Conservation (phyloP, 1,140 invertebrate species). For the Caerostris darwini region DNA sequence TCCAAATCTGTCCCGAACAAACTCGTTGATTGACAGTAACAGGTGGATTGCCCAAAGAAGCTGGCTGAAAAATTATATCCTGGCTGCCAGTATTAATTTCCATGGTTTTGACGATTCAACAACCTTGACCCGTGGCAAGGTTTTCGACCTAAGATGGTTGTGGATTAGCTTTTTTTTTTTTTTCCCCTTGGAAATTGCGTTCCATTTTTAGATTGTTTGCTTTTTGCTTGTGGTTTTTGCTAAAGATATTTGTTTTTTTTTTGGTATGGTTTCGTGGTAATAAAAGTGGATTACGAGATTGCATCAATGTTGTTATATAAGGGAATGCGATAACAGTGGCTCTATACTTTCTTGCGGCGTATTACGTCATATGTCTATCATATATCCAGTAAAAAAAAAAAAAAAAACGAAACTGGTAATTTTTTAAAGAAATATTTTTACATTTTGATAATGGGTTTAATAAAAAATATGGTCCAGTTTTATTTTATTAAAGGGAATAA, state of each 20-base stretch:
- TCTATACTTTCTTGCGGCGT: no score
- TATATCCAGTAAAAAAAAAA: no score
- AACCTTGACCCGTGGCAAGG: conserved; percentile 11
- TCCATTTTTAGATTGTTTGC: not conserved
- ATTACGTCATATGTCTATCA: no score
- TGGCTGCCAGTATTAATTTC: not conserved
- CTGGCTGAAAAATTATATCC: not conserved
- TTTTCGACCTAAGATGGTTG: not conserved
- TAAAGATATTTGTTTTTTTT: not conserved
- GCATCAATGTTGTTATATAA: no score
- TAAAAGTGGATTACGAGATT: no score
- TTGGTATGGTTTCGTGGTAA: no score
- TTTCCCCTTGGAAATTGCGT: not conserved
- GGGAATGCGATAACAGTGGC: no score
- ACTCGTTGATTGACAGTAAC: not conserved
- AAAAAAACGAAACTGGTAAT: no score
- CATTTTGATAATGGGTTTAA: no score
- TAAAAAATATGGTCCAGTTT: no score
- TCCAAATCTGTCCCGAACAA: not conserved
- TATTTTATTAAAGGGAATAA: no score
- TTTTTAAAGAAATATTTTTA: no score
- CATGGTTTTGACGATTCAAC: not conserved
- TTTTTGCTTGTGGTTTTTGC: not conserved
- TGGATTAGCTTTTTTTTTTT: not conserved
- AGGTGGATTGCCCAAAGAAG: conserved; percentile 2